phyloP scores from a whole-genome alignment of 2,113 vertebrate species.

The Aldabrachelys gigantea region DNA sequence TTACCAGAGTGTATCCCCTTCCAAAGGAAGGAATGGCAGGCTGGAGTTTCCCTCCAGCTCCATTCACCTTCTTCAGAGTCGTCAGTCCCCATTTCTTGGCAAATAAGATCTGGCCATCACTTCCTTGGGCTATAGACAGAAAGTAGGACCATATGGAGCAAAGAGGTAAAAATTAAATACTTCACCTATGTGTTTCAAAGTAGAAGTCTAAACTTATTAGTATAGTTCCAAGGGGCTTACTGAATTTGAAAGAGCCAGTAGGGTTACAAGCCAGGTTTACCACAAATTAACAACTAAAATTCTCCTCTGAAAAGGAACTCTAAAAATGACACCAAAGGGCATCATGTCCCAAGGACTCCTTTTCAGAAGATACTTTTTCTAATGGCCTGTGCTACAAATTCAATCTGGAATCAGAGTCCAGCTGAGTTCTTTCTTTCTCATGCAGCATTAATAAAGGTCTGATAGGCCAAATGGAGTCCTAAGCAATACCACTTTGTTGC shows the following conservation, averaged over 20 bases:
- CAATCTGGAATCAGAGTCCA: conserved; percentile 1
- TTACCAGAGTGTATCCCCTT: neutral
- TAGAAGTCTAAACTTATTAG: neutral
- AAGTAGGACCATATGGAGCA: neutral
- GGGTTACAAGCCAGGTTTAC: neutral
- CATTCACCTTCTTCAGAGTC: neutral
- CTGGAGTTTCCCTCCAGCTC: neutral
- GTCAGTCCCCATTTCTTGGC: neutral
- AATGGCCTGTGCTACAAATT: conserved; percentile 12
- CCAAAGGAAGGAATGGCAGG: neutral
- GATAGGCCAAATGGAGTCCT: neutral
- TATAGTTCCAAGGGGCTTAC: accelerated
- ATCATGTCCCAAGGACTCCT: neutral
- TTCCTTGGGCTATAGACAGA: neutral
- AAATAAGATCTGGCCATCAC: neutral
- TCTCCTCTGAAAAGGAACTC: neutral
- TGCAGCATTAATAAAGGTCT: conserved; percentile 15
- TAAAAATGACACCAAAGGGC: neutral
- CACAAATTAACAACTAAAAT: neutral
- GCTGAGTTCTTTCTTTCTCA: neutral
- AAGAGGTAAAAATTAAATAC: neutral
- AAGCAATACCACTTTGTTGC: neutral
- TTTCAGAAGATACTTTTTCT: neutral
- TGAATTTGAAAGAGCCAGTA: neutral
- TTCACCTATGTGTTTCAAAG: neutral